phyloP scores from a whole-genome alignment of 1,140 invertebrate species.

The Lethocerus indicus region DNA sequence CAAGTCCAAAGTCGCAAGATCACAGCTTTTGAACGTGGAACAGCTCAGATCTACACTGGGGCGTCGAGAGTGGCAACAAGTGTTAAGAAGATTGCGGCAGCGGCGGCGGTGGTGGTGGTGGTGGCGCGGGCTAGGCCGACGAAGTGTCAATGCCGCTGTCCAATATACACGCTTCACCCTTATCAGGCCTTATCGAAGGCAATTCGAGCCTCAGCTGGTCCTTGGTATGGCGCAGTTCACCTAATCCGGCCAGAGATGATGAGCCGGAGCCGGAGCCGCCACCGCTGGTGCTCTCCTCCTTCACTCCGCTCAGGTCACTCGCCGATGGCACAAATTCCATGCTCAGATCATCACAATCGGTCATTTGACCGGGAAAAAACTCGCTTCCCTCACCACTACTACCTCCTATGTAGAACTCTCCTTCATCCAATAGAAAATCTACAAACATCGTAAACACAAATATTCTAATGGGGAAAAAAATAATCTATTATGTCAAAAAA shows the following conservation, averaged over 20 bases:
- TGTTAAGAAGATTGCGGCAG: too few relatives aligned
- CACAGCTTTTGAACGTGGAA: too few relatives aligned
- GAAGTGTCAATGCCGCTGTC: conserved; percentile 26
- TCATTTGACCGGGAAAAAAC: conserved; percentile 38
- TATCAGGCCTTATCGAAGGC: conserved; percentile 28
- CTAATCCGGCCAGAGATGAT: conserved; percentile 26
- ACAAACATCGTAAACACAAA: conserved; percentile 8
- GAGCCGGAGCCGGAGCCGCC: neutral
- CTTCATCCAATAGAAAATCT: conserved; percentile 19
- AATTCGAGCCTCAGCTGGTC: conserved; percentile 53
- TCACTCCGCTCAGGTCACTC: conserved; percentile 2
- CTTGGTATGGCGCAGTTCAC: conserved; percentile 53
- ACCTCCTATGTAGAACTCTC: conserved; percentile 33
- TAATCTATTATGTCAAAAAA: neutral
- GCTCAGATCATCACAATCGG: conserved; percentile 4
- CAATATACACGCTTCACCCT: conserved; percentile 34
- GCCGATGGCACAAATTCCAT: conserved; percentile 4
- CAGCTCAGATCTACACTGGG: too few relatives aligned
- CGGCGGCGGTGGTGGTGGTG: too few relatives aligned
- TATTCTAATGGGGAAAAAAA: neutral
- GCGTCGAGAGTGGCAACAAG: too few relatives aligned
- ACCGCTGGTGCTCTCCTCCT: neutral
- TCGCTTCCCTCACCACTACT: conserved; percentile 37
- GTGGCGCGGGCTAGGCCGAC: neutral
- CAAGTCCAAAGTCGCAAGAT: too few relatives aligned